Evolutionary conservation across 2,797 vertebrate species (phyloP).

Genomic region (Melopsittacus undulatus): DNA sequence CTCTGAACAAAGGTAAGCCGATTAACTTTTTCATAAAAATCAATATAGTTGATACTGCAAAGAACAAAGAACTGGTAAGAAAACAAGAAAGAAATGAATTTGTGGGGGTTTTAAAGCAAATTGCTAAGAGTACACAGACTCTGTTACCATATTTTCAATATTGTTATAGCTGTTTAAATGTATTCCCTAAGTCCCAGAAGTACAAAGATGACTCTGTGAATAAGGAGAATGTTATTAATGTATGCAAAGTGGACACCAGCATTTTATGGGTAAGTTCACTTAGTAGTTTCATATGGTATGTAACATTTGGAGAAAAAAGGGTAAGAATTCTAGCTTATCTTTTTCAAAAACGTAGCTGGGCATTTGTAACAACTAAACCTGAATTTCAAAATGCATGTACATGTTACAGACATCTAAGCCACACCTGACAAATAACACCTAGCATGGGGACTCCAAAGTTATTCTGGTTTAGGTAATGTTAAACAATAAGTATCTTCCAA

Average conservation of each 20-base stretch:
- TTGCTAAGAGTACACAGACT: background rate
- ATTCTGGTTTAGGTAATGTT: background rate
- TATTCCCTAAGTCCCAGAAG: background rate
- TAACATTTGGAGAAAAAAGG: background rate
- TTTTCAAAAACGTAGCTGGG: background rate
- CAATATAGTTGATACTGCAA: constrained; percentile 56
- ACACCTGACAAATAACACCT: background rate
- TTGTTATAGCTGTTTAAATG: background rate
- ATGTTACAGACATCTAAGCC: background rate
- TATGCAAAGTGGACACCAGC: background rate
- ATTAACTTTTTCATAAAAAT: constrained; percentile 69
- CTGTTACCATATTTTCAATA: background rate
- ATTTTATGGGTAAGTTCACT: background rate
- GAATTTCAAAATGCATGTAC: background rate
- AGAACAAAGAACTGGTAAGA: constrained; percentile 23
- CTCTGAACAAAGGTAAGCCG: constrained; percentile 60
- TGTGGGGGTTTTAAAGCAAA: background rate
- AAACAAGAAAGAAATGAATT: constrained; percentile 17
- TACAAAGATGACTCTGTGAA: background rate
- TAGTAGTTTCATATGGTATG: background rate
- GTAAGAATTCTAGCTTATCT: background rate
- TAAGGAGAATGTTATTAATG: background rate
- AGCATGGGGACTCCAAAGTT: background rate
- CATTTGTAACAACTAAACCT: background rate
- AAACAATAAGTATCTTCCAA: background rate